Evolutionary conservation across 2,797 vertebrate genomes (phyloP), one percentile per base, ranked within the genome.

Genomic region (Pseudomugil tenellus): DNA sequence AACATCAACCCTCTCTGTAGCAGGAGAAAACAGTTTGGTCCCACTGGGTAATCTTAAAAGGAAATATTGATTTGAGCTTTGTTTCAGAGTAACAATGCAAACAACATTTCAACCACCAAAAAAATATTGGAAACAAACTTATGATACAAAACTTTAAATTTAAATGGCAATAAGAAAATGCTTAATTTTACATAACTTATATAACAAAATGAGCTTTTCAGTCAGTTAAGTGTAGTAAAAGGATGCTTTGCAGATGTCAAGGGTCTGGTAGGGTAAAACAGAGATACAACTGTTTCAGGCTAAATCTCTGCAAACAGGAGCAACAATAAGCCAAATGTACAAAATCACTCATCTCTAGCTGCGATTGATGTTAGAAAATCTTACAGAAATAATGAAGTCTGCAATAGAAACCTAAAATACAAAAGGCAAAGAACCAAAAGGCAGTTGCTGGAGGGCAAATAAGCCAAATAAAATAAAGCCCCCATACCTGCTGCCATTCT

Each of bases 361-460:
- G 4, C 10, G 58, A 63, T 46, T 48, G 21, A 74, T 34, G 41
- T 41, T 49, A 34, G 32, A 68, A 67, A 70, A 29, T 29, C 25
- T 57, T 26, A 54, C 37, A 68, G 29, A 76, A 64, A 81, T 67
- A 71, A 58, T n/a, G 25, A 29, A 46, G 16, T 77, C 73, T 77
- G 58, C 4, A 26, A 63, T 58, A 70, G 37, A 57, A 81, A 79
- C 31, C 55, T 70, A 78, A 63, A 77, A 81, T 71, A n/a, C 43
- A 29, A 59, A 89, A 84, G 74, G 81, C 81, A 80, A 81, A 59
- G 12, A 87, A 79, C 67, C 31, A 78, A 88, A 85, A 89, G 81
- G 84, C 84, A 81, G 75, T 21, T 56, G 70, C 63, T 73, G 34
- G 73, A 74, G 46, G 39, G 57, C 12, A 58, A 43, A 63, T 26